phyloP scores from a whole-genome alignment of 2,797 vertebrate species.

The Carapus acus region DNA sequence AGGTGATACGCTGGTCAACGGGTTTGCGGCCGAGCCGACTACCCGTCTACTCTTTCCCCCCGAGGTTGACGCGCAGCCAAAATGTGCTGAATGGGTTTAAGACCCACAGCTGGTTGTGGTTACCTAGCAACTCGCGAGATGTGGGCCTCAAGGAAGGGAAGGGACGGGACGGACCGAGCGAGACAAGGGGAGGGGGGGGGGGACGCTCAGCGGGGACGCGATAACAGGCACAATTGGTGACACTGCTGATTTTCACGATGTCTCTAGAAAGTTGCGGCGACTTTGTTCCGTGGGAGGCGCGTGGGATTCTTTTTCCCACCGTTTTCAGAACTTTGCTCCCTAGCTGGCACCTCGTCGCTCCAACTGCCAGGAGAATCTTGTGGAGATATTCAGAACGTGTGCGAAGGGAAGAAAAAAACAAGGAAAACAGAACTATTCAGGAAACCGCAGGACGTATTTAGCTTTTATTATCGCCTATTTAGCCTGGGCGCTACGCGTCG shows the following conservation, averaged over 20 bases:
- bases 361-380: too few relatives aligned
- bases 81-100: conserved; percentile 57
- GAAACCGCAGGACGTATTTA: too few relatives aligned
- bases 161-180: conserved; percentile 20
- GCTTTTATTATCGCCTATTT: too few relatives aligned
- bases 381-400: too few relatives aligned
- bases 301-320: too few relatives aligned
- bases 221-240: not conserved
- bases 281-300: too few relatives aligned
- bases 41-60: conserved; percentile 43
- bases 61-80: conserved; percentile 53
- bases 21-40: conserved; percentile 55
- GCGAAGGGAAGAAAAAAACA: too few relatives aligned
- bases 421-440: too few relatives aligned
- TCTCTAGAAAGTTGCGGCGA: not conserved
- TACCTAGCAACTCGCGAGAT: conserved; percentile 77
- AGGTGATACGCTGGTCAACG: conserved; percentile 52
- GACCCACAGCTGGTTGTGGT: conserved; percentile 76
- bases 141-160: conserved; percentile 45
- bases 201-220: not conserved
- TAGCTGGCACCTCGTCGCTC: too few relatives aligned
- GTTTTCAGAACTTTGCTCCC: too few relatives aligned
- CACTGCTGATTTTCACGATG: too few relatives aligned
- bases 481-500: too few relatives aligned
- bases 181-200: conserved; percentile 10